phyloP scores from a whole-genome alignment of 2,888 invertebrate genomes.

The Cancer borealis region DNA sequence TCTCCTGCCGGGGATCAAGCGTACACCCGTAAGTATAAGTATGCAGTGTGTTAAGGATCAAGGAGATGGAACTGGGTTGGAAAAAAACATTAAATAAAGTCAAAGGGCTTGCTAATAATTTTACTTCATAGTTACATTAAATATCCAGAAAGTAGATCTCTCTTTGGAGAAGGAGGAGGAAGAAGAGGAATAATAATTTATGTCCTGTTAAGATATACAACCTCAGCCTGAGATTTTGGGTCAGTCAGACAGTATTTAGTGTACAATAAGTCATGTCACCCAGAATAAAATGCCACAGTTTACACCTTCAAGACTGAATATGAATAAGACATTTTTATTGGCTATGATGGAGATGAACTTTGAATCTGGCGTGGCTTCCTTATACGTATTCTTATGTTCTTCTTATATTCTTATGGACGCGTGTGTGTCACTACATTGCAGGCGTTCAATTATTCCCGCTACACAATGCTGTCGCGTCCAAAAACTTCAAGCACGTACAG shows the following conservation, averaged over 20 bases:
- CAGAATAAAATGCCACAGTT: background rate
- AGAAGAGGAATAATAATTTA: background rate
- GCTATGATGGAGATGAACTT: background rate
- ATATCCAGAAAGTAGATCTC: background rate
- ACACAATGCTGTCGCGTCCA: constrained; percentile 76
- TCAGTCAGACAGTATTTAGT: background rate
- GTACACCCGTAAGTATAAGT: background rate
- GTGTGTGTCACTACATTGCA: constrained; percentile 16
- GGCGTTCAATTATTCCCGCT: constrained; percentile 72
- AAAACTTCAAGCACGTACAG: constrained; percentile 71
- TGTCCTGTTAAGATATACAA: background rate
- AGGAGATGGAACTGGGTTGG: background rate
- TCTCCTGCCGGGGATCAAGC: background rate
- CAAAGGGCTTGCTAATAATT: background rate
- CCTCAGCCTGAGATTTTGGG: background rate
- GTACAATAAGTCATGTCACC: background rate
- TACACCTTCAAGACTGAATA: background rate
- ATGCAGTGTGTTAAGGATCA: background rate
- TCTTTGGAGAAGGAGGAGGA: background rate
- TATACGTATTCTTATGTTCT: too few species aligned
- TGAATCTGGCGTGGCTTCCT: background rate
- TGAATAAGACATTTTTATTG: background rate
- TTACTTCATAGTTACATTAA: background rate
- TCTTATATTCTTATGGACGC: too few species aligned
- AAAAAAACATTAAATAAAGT: background rate